Evolutionary conservation across 2,888 invertebrate genomes (phyloP).

Genomic region (Fragum fragum): DNA sequence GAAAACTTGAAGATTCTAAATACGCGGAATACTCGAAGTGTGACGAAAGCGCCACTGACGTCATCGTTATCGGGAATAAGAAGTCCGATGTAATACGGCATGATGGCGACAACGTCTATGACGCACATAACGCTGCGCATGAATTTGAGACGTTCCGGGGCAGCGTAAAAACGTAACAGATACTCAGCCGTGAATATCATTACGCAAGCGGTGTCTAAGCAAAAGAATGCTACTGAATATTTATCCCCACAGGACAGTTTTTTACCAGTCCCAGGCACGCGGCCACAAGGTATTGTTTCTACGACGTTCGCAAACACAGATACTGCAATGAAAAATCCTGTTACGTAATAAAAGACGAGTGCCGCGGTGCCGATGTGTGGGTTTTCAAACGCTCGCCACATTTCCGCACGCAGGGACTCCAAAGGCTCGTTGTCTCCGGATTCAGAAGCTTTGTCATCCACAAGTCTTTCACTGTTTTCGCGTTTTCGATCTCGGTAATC

Average conservation of each 20-base stretch:
- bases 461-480: constrained; percentile 98
- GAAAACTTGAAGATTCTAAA: constrained; percentile 99
- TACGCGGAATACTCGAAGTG: constrained; percentile 99
- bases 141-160: constrained; percentile 99
- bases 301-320: constrained; percentile 99
- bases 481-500: constrained; percentile 99
- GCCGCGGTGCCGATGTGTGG: constrained; percentile 99
- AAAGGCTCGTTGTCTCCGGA: constrained; percentile 90
- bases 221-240: constrained; percentile 97
- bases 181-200: constrained; percentile 99
- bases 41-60: constrained; percentile 99
- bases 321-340: constrained; percentile 99
- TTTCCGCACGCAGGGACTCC: constrained; percentile 90
- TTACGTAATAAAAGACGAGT: constrained; percentile 99
- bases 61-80: constrained; percentile 99
- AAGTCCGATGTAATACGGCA: constrained; percentile 99
- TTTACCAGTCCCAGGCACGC: constrained; percentile 88
- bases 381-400: constrained; percentile 99
- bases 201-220: constrained; percentile 99
- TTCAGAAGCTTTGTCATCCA: constrained; percentile 92
- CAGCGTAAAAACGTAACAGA: constrained; percentile 96
- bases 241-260: constrained; percentile 96
- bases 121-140: constrained; percentile 99
- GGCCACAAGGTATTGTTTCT: constrained; percentile 98
- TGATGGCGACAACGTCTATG: constrained; percentile 99